Conservation (phyloP, 2,888 invertebrate species). For the Nomada goodeniana region DNA sequence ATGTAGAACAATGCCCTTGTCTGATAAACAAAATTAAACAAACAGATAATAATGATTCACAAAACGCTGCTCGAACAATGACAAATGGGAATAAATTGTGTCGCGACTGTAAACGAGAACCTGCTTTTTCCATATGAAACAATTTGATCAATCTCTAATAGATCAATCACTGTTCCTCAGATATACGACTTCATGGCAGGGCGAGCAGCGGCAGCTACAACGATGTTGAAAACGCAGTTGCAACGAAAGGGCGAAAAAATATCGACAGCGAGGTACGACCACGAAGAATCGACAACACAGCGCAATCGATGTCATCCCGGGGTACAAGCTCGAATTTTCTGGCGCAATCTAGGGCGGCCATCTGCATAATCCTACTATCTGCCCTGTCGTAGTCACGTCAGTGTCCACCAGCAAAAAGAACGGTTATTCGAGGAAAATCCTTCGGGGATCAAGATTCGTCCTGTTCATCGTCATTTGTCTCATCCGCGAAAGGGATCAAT, state of each 20-base stretch:
- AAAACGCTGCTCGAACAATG: too few relatives aligned
- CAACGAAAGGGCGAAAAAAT: constrained; percentile 63
- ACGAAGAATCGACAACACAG: constrained; percentile 77
- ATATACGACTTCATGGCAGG: constrained; percentile 49
- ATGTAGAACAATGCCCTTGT: too few relatives aligned
- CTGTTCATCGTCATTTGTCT: constrained; percentile 61
- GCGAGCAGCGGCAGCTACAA: constrained; percentile 58
- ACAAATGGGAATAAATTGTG: too few relatives aligned
- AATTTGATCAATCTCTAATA: constrained; percentile 16
- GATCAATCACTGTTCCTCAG: constrained; percentile 48
- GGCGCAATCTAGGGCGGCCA: constrained; percentile 54
- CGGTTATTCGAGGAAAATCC: constrained; percentile 49
- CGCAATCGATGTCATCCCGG: constrained; percentile 80
- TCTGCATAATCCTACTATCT: constrained; percentile 69
- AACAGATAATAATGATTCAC: too few relatives aligned
- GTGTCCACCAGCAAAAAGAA: constrained; percentile 35
- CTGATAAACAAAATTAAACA: too few relatives aligned
- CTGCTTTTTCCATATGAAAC: neutral
- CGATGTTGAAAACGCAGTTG: constrained; percentile 49
- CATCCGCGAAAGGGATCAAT: constrained; percentile 69
- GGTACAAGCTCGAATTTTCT: constrained; percentile 64
- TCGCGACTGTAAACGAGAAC: neutral
- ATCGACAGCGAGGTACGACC: constrained; percentile 66
- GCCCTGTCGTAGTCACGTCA: constrained; percentile 71
- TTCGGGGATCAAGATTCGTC: constrained; percentile 53